Base-by-base conservation (phyloP, 2,797 vertebrate species). In the Cyclopterus lumpus region DNA sequence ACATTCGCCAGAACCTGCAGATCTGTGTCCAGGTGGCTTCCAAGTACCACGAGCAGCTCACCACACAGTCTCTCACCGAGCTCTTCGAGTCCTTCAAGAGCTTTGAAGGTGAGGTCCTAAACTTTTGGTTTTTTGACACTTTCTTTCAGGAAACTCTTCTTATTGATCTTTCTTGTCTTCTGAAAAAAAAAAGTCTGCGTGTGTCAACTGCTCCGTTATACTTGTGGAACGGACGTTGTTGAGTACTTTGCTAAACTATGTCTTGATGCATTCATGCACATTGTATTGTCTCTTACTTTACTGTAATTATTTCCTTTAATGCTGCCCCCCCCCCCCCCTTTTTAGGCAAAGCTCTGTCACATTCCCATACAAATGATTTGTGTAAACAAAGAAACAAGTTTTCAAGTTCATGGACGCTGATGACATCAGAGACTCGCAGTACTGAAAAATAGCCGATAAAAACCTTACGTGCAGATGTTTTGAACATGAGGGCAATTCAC, bases 11-110 rank as follows among this genome's bases (percentile, higher is more conserved):
- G 93, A 99, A 99, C 93, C 94, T 99, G 88, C 97, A 99, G 94
- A 99, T 99, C 75, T 99, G 97, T 80, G 97, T 99, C 81, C 97
- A 99, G 62, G 97, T 99, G 73, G 97, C 97, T 69, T 99, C 97
- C 55, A 99, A 99, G 80, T 99, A 99, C 92, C 97, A 99, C 0
- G 97, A 99, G 22, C 97, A 99, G 84, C 95, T 99, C 67, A 96
- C 95, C 77, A 99, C 97, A 3, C 97, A 97, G 89, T 92, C 97
- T 16, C 95, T 99, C 42, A 99, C 97, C 42, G 97, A 99, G 89
- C 96, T 99, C 16, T 99, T 99, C 69, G 97, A 99, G 90, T 99
- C 97, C 70, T 99, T 99, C 93, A 99, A 99, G 93, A 99, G 97
- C 88, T 99, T 99, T 92, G 97, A 99, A 95, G 97, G 97, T 98